Base-by-base conservation (phyloP, 2,113 vertebrate species). In the Heterotilapia buettikoferi region DNA sequence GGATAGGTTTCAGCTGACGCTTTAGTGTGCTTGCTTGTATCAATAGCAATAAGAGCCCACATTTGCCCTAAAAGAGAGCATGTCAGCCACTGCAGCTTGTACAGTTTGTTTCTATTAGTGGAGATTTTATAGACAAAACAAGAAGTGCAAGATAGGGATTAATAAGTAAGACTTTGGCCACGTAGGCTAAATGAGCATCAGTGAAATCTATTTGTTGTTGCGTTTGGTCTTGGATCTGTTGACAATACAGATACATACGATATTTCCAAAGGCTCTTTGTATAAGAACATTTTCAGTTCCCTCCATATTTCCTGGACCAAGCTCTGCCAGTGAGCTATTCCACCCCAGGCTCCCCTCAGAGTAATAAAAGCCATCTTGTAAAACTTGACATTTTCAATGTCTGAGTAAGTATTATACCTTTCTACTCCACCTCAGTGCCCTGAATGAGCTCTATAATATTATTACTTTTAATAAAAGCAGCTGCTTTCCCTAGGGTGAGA, bases 321-420 rank as follows among this genome's bases (percentile, higher is more conserved):
- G 79, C 47, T 63, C 54, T 71, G 43, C 59, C 54, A 68, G 7
- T 45, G 52, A 86, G 84, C 38, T 82, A 11, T 26, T 88, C 85
- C 50, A 29, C 76, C 87, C 36, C n/a, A 29, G 43, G 45, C 68
- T 89, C 71, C 45, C 78, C 31, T 86, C 84, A 84, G 50, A 71
- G 63, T 59, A 83, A 86, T 90, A 85, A 89, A 88, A 92, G 47
- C 45, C 66, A 31, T 83, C 79, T 90, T 89, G 80, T 91, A 87
- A 91, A 92, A 92, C 8, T 36, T 92, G 85, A 90, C 82, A 91
- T 92, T 92, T 90, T 86, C 85, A 76, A 24, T 84, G 76, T 88
- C 78, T 43, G 52, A 87, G 14, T 84, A 61, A 87, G 14, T 86
- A 54, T 81, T 93, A 86, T 63, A 88, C 68, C 52, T 76, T 84